Evolutionary conservation across 2,888 invertebrate genomes (phyloP), one percentile per base, ranked within the genome.

Genomic region (Cryptosula pallasiana): DNA sequence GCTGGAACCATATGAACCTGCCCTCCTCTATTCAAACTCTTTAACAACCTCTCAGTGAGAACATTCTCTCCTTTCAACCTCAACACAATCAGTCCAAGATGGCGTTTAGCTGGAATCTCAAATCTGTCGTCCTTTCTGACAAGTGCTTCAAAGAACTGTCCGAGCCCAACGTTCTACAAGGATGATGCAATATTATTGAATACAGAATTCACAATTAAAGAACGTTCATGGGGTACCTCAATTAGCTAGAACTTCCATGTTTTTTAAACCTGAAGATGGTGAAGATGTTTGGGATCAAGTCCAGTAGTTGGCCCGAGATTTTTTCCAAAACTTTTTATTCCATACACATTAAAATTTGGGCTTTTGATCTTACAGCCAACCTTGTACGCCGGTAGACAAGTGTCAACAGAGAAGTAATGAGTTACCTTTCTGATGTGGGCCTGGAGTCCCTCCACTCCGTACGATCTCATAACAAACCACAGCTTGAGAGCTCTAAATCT

Each of bases 391-490:
- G n/a, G n/a, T n/a, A n/a, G n/a, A n/a, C n/a, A n/a, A n/a, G n/a
- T n/a, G n/a, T n/a, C n/a, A n/a, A n/a, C n/a, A n/a, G n/a, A n/a
- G n/a, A n/a, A n/a, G n/a, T n/a, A n/a, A n/a, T n/a, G n/a, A n/a
- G n/a, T 79, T 85, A 93, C 94, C 88, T 95, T 92, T 76, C 96
- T 88, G 78, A 98, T 92, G 83, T 97, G 96, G 76, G 91, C 91
- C 83, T 97, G 97, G 0, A 97, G 87, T 0, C 97, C 96, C 74
- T 89, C 89, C 20, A 96, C 90, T 5, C 97, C 97, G 79, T 90
- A 97, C 79, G 92, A 94, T 58, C 97, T 88, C n/a, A 97, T 88
- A 0, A 97, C 96, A 82, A 97, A 97, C 97, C 97, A 98, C 0
- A 97, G 87, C 83, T 98, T 97, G 45, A 98, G 83, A 0, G 97